Evolutionary conservation across 2,797 vertebrate genomes (phyloP).

Genomic region (Limosa lapponica): DNA sequence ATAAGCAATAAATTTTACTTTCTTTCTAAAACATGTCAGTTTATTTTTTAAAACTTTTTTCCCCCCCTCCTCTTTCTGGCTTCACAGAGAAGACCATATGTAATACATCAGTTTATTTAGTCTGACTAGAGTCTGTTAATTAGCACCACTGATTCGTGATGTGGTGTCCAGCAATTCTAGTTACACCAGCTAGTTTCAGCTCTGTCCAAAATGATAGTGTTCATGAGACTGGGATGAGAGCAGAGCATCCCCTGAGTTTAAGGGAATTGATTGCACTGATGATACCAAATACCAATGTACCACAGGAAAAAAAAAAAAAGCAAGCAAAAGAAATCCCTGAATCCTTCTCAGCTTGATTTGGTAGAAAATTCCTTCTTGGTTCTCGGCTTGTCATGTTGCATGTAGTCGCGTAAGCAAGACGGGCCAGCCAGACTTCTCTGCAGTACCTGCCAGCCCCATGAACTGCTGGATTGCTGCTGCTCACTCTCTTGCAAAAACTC

Average conservation of each 20-base stretch:
- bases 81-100: neutral
- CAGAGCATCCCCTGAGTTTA: neutral
- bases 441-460: neutral
- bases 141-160: neutral
- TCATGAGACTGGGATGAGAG: neutral
- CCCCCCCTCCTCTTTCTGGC: neutral
- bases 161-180: neutral
- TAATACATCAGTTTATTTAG: neutral
- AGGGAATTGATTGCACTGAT: neutral
- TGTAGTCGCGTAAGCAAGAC: neutral
- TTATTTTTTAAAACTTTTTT: neutral
- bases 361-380: neutral
- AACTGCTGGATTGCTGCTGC: neutral
- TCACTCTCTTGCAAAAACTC: neutral
- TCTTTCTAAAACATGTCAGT: neutral
- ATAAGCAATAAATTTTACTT: neutral
- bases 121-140: neutral
- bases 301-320: neutral
- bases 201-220: neutral
- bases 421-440: neutral
- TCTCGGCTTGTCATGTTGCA: neutral
- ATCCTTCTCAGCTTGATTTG: neutral
- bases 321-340: neutral
- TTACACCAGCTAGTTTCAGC: neutral
- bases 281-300: neutral